Percentiles rank a stretch among this genome's conserved stretches.
These are phyloP conservation scores for Pica pica DNA, from an alignment of 2,113 vertebrate species.

Conservation along the genomic window DNA sequence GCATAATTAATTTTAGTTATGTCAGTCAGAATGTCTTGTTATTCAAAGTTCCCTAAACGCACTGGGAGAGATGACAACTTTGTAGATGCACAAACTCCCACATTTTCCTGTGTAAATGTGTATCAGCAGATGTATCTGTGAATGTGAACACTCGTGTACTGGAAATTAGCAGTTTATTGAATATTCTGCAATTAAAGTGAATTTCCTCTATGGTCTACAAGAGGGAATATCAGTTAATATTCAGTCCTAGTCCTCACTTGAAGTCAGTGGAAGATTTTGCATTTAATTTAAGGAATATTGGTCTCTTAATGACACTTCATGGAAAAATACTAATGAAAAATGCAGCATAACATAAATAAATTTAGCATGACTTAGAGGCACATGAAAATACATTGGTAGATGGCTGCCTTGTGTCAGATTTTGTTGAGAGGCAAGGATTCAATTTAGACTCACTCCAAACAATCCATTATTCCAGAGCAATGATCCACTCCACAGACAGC, in stretches of 20 bases:
- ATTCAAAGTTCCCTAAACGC: neutral
- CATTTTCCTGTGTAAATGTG: neutral
- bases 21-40: neutral
- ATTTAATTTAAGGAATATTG: neutral
- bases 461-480: neutral
- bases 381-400: neutral
- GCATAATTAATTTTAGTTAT: neutral
- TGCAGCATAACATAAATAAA: neutral
- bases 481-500: neutral
- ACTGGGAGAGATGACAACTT: neutral
- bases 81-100: neutral
- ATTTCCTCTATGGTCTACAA: neutral
- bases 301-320: neutral
- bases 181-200: neutral
- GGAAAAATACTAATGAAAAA: neutral
- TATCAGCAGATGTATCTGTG: neutral
- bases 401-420: neutral
- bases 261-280: neutral
- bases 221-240: neutral
- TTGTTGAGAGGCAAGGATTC: neutral
- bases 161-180: neutral
- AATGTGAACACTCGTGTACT: neutral
- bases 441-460: neutral
- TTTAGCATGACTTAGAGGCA: neutral
- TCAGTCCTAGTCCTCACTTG: neutral